phyloP scores from a whole-genome alignment of 2,888 invertebrate species.

The Drosophila suboccidentalis region DNA sequence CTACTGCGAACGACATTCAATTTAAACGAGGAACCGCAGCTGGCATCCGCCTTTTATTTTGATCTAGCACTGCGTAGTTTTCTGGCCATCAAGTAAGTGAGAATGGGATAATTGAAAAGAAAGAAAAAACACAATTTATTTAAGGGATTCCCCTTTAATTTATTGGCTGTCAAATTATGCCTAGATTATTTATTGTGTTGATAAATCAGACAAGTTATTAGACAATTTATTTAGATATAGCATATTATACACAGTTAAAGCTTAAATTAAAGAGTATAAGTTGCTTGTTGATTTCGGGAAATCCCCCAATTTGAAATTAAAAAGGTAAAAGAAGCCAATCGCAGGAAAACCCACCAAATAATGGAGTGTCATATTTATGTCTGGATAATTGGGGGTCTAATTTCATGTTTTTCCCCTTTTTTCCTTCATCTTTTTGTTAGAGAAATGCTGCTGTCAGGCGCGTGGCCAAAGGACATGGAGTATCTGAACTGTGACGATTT shows the following conservation, averaged over 20 bases:
- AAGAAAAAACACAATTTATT: neutral
- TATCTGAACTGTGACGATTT: constrained; percentile 93
- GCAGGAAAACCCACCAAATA: constrained; percentile 3
- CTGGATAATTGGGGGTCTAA: neutral
- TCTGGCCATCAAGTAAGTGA: constrained; percentile 89
- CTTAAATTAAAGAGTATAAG: too few relatives aligned
- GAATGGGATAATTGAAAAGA: too few relatives aligned
- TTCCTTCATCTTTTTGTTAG: constrained; percentile 83
- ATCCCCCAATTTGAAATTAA: neutral
- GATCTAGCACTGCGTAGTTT: constrained; percentile 92
- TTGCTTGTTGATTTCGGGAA: neutral
- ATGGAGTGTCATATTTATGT: constrained; percentile 3
- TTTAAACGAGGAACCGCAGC: constrained; percentile 90
- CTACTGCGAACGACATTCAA: constrained; percentile 90
- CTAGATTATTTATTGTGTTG: too few relatives aligned
- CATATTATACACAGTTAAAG: too few relatives aligned
- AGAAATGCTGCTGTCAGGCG: constrained; percentile 90
- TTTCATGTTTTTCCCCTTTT: neutral
- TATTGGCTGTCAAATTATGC: too few relatives aligned
- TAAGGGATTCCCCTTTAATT: too few relatives aligned
- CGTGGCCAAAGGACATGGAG: constrained; percentile 91
- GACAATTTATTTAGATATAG: too few relatives aligned
- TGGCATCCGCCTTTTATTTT: constrained; percentile 94
- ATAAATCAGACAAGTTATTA: too few relatives aligned
- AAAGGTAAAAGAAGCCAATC: neutral